Evolutionary conservation across 2,113 vertebrate genomes (phyloP), one percentile per base, ranked within the genome.

Genomic region (Dipodomys merriami): DNA sequence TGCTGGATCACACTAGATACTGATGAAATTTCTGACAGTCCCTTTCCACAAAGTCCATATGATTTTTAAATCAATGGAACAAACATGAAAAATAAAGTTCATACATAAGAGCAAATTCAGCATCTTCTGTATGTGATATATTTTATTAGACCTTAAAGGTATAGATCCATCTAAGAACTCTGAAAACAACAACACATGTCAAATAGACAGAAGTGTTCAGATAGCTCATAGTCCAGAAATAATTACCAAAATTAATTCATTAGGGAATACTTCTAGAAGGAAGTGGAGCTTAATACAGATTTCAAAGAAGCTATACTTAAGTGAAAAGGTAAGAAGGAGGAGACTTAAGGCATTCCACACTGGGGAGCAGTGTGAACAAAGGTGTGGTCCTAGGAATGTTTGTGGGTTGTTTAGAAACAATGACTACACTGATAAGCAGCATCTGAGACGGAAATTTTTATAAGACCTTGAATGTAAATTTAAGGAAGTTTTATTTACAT

Each of bases 331-430:
- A 29, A 88, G 15, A 44, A 94, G 49, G 83, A 83, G 89, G 91
- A 86, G 0, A 64, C 91, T 86, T 86, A 81, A 7, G 33, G 68
- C 91, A 95, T 96, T 95, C 95, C 96, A 86, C 35, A 91, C 64
- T 49, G 27, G 86, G 80, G 93, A 96, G 94, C 86, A 94, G 80
- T 86, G 46, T 95, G 80, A 92, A 84, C 23, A 86, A 88, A 97
- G 94, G 95, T 82, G 92, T 94, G 92, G 93, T 86, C 22, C 78
- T 83, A 94, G 73, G 89, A 91, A 96, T 96, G 86, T 39, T 84
- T 82, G 83, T 69, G 83, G n/a, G 84, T 69, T 83, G 62, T 95
- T 89, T 91, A 73, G 83, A 95, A 95, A 94, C 83, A 95, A 92
- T 92, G 91, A 94, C 29, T 44, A 46, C n/a, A 94, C 53, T 88